Base-by-base conservation (phyloP, 2,888 invertebrate species). In the Dryomyza anilis region DNA sequence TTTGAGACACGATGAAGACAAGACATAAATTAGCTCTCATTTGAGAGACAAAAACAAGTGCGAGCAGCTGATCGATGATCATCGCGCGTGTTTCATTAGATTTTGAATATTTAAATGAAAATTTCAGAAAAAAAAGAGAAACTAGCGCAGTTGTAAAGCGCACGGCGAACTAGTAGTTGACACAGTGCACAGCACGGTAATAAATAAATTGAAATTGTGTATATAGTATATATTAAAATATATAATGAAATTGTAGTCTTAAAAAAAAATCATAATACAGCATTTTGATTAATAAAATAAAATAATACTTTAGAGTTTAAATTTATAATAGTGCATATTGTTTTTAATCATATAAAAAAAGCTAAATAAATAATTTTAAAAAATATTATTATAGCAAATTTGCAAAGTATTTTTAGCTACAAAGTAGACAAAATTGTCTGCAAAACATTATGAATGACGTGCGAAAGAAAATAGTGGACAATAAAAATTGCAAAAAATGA, bases 331-430 rank as follows among this genome's bases (percentile, higher is more conserved):
- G 50, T 43, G 23, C 39, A 25, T 7, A 39, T 39, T 2, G 7
- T 25, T 3, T 25, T 50, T 21, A 50, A 50, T 14, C 25, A 27
- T 43, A 23, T 25, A 56, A 3, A 25, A 14, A 14, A 21, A 19
- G n/a, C 14, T 2, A 56, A 56, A 39, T 10, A 14, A 30, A 3
- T 16, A 55, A 25, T 2, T 25, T 14, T 14, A 25, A 50, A 1
- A 27, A 55, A 55, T 21, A 19, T 3, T 16, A 43, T 39, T 39
- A 7, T 16, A 21, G 16, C 12, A 43, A 57, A 58, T 25, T 43
- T n/a, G 7, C 4, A 61, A 45, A 43, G 12, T 61, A 61, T 61
- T 53, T 61, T 25, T 61, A 61, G 61, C 52, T 19, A 6, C 21
- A n/a, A 29, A 29, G 29, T 21, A 25, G 2, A 14, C 2, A 3